A percentile compares a stretch with the other conserved stretches of the same genome.
These are phyloP conservation scores for Cyphotilapia sp. DNA, from an alignment of 2,113 vertebrate genomes.

Conservation along the genomic window DNA sequence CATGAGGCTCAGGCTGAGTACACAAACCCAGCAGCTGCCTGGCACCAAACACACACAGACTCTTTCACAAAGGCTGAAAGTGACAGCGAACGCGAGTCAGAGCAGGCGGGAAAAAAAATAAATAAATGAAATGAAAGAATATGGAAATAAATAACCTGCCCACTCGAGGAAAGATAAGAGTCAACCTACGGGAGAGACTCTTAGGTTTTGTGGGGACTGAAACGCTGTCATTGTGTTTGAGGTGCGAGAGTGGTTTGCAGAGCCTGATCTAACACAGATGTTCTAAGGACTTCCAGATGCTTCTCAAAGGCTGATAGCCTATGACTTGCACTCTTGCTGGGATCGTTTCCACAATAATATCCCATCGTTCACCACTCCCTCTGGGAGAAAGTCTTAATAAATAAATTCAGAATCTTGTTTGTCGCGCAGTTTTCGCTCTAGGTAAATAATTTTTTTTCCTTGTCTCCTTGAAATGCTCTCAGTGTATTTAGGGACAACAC, in stretches of 20 bases:
- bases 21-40: conserved; percentile 61
- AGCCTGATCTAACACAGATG: conserved; percentile 52
- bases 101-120: neutral
- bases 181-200: neutral
- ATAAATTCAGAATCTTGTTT: conserved; percentile 11
- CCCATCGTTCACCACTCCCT: conserved; percentile 50
- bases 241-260: conserved; percentile 13
- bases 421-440: neutral
- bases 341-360: conserved; percentile 39
- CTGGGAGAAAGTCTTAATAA: conserved; percentile 18
- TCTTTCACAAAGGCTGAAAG: conserved; percentile 27
- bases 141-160: conserved; percentile 25
- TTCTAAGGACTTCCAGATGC: conserved; percentile 61
- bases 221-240: conserved; percentile 16
- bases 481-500: neutral
- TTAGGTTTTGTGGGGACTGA: neutral
- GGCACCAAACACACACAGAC: conserved; percentile 23
- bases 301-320: conserved; percentile 38
- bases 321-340: conserved; percentile 34
- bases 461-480: neutral
- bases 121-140: conserved; percentile 31
- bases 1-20: conserved; percentile 62
- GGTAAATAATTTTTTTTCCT: neutral
- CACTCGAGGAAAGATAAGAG: conserved; percentile 22
- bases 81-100: neutral